Evolutionary conservation across 2,888 invertebrate species (phyloP), one percentile per base, ranked within the genome.

Genomic region (Athalia rosae): DNA sequence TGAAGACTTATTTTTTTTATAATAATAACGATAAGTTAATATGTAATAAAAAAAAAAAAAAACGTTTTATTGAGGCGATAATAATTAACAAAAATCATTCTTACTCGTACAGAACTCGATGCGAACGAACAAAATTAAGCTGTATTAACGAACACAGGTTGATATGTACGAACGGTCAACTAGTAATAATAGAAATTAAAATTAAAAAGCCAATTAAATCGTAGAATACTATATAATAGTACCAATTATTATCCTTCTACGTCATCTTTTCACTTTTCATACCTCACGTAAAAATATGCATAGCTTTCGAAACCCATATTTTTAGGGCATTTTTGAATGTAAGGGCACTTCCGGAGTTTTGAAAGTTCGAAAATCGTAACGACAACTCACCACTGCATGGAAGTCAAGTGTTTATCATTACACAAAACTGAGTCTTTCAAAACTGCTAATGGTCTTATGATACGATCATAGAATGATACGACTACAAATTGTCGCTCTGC

Each of bases 1-100:
- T 88, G 86, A 89, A 89, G 88, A 89, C 88, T 89, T 88, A 88
- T 88, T 89, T 89, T 89, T 89, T 88, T 87, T 89, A 88, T 88
- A 87, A 88, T 81, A 83, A 85, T 86, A 85, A 87, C 81, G 82
- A 83, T 84, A 74, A 74, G 74, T 74, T 74, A 83, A 84, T 81
- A 82, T 79, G 81, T 80, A 81, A 85, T 83, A 83, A 85, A 82
- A 83, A 84, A 81, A 83, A 85, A 82, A 84, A 84, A 81, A 81
- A 85, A 86, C 83, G 86, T 84, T 87, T 84, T 85, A 85, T 84
- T 84, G 84, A 84, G 80, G 84, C 84, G 84, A 85, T 85, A 84
- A 83, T 81, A 83, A 84, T 84, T 82, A 82, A 84, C 81, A 83
- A 82, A 63, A 79, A 80, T 80, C 79, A 80, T 79, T 80, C 77